Conservation (phyloP, 2,113 vertebrate species). For the Genyomyrus donnyi region DNA sequence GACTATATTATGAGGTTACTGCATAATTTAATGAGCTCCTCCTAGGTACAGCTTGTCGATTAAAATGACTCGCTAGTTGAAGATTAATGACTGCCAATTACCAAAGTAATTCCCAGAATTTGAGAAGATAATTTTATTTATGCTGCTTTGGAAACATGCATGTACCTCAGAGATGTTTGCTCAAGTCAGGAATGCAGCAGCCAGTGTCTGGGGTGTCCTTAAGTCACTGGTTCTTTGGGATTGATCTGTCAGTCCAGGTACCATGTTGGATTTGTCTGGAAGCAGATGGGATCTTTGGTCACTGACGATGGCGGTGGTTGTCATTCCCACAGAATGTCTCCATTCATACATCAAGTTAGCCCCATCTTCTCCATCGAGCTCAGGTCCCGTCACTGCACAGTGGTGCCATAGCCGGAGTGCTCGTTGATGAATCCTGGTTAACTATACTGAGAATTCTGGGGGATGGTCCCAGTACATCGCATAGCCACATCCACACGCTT, state of each 20-base stretch:
- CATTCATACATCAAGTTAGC: not conserved
- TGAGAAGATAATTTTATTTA: not conserved
- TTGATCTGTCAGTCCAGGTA: not conserved
- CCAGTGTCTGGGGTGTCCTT: not conserved
- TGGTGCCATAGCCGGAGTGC: not conserved
- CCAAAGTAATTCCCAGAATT: not conserved
- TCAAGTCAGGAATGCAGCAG: not conserved
- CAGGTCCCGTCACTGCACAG: not conserved
- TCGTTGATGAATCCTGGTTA: not conserved
- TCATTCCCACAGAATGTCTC: not conserved
- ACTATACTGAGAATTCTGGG: not conserved
- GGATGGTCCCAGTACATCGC: not conserved
- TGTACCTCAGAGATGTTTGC: not conserved
- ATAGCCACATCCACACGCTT: not conserved
- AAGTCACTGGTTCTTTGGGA: not conserved
- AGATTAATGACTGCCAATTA: not conserved
- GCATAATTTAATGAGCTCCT: not conserved
- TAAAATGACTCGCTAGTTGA: not conserved
- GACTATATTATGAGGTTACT: not conserved
- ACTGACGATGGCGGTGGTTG: not conserved
- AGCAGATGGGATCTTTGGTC: not conserved
- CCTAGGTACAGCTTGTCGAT: not conserved
- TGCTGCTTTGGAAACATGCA: not conserved
- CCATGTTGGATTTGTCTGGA: not conserved
- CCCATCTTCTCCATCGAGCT: not conserved